Conservation (phyloP, 2,888 invertebrate species). For the Matsumyia berberina region DNA sequence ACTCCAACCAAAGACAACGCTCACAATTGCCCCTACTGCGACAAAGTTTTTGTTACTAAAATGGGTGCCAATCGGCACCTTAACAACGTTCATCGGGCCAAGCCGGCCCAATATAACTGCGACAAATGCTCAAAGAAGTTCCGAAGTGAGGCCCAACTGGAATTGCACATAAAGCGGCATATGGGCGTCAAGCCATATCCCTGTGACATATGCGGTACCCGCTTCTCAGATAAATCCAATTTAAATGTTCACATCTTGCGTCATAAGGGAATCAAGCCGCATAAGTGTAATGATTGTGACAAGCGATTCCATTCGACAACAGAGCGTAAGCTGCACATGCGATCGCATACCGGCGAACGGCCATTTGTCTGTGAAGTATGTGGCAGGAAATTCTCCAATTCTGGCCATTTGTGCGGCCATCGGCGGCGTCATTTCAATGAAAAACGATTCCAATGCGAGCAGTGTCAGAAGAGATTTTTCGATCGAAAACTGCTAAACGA, state of each 20-base stretch:
- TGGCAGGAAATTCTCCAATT: slow-evolving; percentile 66
- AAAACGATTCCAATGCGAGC: slow-evolving; percentile 61
- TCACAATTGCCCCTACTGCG: slow-evolving; percentile 39
- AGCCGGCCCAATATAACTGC: slow-evolving; percentile 3
- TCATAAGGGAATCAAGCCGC: slow-evolving; percentile 82
- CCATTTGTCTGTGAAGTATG: slow-evolving; percentile 74
- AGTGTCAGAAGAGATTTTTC: slow-evolving; percentile 72
- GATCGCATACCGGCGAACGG: slow-evolving; percentile 70
- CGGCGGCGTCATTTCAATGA: slow-evolving; percentile 65
- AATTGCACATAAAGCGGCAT: slow-evolving; percentile 50
- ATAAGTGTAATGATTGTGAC: slow-evolving; percentile 80
- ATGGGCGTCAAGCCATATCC: slow-evolving; percentile 50
- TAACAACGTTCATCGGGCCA: slow-evolving; percentile 24
- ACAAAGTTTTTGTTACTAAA: slow-evolving; percentile 43
- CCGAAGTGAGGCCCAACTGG: slow-evolving; percentile 25
- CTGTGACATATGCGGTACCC: slow-evolving; percentile 82
- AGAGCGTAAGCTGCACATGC: slow-evolving; percentile 69
- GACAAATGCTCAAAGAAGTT: slow-evolving; percentile 48
- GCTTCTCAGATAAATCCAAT: slow-evolving; percentile 82
- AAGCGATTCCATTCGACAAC: slow-evolving; percentile 79
- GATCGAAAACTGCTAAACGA: slow-evolving; percentile 79
- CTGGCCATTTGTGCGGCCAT: slow-evolving; percentile 71
- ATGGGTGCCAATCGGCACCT: slow-evolving; percentile 39
- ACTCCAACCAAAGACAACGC: slow-evolving; percentile 38
- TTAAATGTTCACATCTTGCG: slow-evolving; percentile 81